A percentile compares a stretch with the other conserved stretches of the same genome.
phyloP scores from a whole-genome alignment of 2,888 invertebrate species.

The Oasisia sp. region DNA sequence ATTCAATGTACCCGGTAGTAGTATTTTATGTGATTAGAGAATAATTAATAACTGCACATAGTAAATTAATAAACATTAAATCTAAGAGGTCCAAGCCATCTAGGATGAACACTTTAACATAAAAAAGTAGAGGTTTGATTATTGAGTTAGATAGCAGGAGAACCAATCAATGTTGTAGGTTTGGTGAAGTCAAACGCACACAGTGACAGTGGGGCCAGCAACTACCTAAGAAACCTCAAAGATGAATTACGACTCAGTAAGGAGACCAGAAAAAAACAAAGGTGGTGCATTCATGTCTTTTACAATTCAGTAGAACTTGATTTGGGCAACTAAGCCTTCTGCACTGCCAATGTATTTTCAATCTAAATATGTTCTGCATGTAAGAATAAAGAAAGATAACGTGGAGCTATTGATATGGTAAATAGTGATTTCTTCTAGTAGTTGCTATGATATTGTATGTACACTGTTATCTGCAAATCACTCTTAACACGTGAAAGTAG shows the following conservation, averaged over 20 bases:
- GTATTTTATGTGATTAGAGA: too few relatives aligned
- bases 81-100: too few relatives aligned
- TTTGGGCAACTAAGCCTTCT: neutral
- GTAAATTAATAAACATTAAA: too few relatives aligned
- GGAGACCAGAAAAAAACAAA: conserved; percentile 20
- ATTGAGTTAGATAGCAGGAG: neutral
- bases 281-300: neutral
- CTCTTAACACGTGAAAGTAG: too few relatives aligned
- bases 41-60: too few relatives aligned
- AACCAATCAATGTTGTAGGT: conserved; percentile 45
- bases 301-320: neutral
- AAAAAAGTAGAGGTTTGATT: neutral
- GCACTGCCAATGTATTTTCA: neutral
- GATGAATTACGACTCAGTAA: conserved; percentile 76
- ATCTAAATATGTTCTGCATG: neutral
- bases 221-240: conserved; percentile 73
- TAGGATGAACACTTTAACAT: too few relatives aligned
- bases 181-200: conserved; percentile 84
- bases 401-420: too few relatives aligned
- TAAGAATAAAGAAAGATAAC: too few relatives aligned
- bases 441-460: too few relatives aligned
- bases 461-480: too few relatives aligned
- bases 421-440: too few relatives aligned
- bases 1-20: too few relatives aligned
- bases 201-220: conserved; percentile 74